Evolutionary conservation across 35 echinoderm and acorn worm genomes (phyloP).

Genomic region (Lytechinus pictus): DNA sequence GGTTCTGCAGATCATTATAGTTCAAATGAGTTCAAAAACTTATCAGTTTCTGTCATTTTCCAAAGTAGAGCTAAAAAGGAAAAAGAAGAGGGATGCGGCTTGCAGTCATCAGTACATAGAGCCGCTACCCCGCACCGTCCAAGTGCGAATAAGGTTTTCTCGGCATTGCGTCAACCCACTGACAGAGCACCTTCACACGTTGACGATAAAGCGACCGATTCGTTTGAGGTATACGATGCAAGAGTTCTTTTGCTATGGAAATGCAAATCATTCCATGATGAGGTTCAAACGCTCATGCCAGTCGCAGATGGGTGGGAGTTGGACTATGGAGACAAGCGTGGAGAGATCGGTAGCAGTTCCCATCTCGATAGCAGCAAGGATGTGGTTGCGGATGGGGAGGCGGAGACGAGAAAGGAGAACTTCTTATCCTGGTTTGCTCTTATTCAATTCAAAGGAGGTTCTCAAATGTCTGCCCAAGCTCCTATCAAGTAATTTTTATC

Average conservation of each 20-base stretch:
- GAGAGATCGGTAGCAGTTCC: not conserved
- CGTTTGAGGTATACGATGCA: not conserved
- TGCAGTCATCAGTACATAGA: not conserved
- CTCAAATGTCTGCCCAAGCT: not conserved
- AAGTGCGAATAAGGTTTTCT: not conserved
- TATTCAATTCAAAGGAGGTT: conserved; percentile 29
- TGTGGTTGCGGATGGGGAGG: conserved; percentile 42
- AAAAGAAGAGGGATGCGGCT: not conserved
- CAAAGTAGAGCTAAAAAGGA: not conserved
- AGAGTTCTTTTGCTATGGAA: conserved; percentile 59
- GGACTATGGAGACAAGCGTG: conserved; percentile 35
- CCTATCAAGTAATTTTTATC: not conserved
- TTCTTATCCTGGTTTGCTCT: conserved; percentile 64
- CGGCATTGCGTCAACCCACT: not conserved
- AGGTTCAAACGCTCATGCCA: conserved; percentile 45
- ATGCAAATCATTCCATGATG: conserved; percentile 43
- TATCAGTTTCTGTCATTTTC: not conserved
- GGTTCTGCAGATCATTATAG: not conserved
- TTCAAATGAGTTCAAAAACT: not conserved
- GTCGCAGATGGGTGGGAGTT: conserved; percentile 51
- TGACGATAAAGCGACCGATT: not conserved
- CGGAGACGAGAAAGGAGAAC: conserved; percentile 29
- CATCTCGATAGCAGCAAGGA: not conserved
- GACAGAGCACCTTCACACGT: not conserved
- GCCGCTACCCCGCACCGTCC: not conserved